Evolutionary conservation across 2,888 invertebrate species (phyloP), one percentile per base, ranked within the genome.

Genomic region (Chrysopilus asiliformis): DNA sequence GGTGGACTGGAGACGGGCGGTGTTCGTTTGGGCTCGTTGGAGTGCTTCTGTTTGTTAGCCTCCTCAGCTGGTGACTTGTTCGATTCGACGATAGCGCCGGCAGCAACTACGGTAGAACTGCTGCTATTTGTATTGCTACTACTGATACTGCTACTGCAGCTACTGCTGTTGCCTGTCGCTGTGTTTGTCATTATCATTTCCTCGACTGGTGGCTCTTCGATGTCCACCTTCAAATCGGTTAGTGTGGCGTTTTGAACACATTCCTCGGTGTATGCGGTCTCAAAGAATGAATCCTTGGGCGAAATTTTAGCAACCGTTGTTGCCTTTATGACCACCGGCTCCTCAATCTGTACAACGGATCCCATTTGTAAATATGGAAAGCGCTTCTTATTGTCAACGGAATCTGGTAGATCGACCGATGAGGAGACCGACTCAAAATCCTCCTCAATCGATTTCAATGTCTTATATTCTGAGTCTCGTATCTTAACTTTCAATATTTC

Each of bases 1-100:
- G 79, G 76, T 26, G 80, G 79, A 45, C 79, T 79, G 39, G 77
- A 53, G 4, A 55, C 28, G 3, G 28, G 24, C 34, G 29, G 28
- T 24, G 16, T 14, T 8, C n/a, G n/a, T n/a, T n/a, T n/a, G n/a
- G n/a, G n/a, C n/a, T n/a, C n/a, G n/a, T n/a, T n/a, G n/a, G n/a
- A n/a, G n/a, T 13, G 24, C 29, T 13, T 25, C 24, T 28, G 32
- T 41, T 10, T 16, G 4, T 3, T 17, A 17, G 6, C 7, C 7
- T 22, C 10, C 7, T 7, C 7, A 7, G 7, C 7, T 8, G 7
- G 7, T 22, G 22, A 22, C 13, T 29, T 24, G 10, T 19, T n/a
- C 10, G 17, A 9, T 2, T 30, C 30, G 32, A 30, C 19, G 15
- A 43, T 79, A 80, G 76, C 75, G 53, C 40, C 58, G 60, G 38